These are phyloP conservation scores for Prenolepis imparis DNA, from an alignment of 2,888 invertebrate species.

Conservation along the genomic window DNA sequence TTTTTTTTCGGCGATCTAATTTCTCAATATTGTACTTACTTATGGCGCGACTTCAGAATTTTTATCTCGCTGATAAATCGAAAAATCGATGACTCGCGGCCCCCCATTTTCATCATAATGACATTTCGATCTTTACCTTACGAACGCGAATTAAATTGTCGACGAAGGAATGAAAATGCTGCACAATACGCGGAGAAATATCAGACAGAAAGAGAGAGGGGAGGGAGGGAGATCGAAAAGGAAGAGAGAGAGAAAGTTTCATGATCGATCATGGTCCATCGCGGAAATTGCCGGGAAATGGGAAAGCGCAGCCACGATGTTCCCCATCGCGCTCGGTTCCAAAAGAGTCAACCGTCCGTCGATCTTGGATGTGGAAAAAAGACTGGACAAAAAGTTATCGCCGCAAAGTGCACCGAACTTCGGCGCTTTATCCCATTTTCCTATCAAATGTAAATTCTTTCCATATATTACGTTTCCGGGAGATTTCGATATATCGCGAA, in stretches of 20 bases:
- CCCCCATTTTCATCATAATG: background rate
- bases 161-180: conserved; percentile 11
- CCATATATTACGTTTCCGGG: conserved; percentile 27
- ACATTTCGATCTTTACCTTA: conserved; percentile 25
- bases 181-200: background rate
- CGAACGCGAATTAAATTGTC: conserved; percentile 17
- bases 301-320: conserved; percentile 69
- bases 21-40: conserved; percentile 8
- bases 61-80: conserved; percentile 30
- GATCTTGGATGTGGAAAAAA: conserved; percentile 25
- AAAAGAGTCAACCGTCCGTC: conserved; percentile 28
- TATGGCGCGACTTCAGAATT: background rate
- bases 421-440: conserved; percentile 27
- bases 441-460: conserved; percentile 35
- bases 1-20: conserved; percentile 21
- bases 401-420: conserved; percentile 13
- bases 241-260: conserved; percentile 62
- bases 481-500: conserved; percentile 25
- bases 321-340: conserved; percentile 29
- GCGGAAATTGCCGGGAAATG: conserved; percentile 82
- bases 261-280: conserved; percentile 68
- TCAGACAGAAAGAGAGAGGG: background rate
- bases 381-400: conserved; percentile 39
- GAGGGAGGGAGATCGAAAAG: background rate
- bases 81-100: conserved; percentile 26